Percentiles rank a stretch among this genome's conserved stretches.
Conservation (phyloP, 2,113 vertebrate species). For the Coturnix japonica region DNA sequence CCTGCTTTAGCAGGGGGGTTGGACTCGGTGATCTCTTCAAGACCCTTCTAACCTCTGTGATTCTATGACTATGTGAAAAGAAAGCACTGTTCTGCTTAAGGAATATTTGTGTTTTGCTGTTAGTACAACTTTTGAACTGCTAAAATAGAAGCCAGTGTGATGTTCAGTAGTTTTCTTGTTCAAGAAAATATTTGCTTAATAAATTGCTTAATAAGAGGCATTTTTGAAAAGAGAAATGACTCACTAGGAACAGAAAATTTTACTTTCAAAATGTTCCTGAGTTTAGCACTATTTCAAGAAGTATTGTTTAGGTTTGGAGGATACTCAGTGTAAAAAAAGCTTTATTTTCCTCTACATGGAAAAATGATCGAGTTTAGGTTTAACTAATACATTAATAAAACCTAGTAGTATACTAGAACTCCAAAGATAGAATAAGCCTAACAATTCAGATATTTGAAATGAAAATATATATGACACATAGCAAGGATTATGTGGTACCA, state of each 20-base stretch:
- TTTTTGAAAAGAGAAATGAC: not conserved
- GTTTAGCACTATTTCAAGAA: not conserved
- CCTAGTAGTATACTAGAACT: not conserved
- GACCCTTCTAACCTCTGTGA: too few relatives aligned
- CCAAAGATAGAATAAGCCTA: not conserved
- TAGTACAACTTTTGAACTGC: not conserved
- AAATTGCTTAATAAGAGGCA: not conserved
- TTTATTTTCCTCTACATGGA: not conserved
- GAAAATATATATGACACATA: not conserved
- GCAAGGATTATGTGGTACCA: not conserved
- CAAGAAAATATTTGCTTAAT: too few relatives aligned
- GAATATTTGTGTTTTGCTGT: not conserved
- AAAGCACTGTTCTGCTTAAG: not conserved
- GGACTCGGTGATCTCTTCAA: too few relatives aligned
- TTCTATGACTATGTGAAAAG: not conserved
- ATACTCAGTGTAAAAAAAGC: not conserved
- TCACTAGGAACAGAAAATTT: not conserved
- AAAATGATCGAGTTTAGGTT: not conserved
- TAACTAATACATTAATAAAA: not conserved
- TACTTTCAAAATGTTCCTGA: not conserved
- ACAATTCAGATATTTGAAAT: not conserved
- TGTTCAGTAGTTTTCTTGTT: not conserved
- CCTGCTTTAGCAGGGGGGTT: too few relatives aligned
- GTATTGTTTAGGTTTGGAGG: not conserved
- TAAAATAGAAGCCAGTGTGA: not conserved